Conservation (phyloP, 2,797 vertebrate genomes). For the Labroides dimidiatus region DNA sequence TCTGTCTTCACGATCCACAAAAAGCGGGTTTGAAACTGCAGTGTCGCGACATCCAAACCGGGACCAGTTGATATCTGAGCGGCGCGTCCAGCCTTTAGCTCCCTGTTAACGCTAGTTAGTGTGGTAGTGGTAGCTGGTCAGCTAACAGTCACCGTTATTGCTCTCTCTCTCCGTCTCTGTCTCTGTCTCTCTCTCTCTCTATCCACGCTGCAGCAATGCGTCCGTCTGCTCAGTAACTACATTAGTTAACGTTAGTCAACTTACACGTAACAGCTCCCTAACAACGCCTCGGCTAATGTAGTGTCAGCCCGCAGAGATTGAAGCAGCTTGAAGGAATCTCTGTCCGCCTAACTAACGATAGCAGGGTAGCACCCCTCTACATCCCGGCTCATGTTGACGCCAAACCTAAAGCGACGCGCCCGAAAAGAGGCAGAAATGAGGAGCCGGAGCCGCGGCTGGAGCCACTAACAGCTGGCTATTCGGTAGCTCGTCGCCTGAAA, state of each 20-base stretch:
- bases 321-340: conserved; percentile 64
- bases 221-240: conserved; percentile 35
- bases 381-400: conserved; percentile 51
- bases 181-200: not conserved
- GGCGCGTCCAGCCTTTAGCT: conserved; percentile 24
- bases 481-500: conserved; percentile 55
- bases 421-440: conserved; percentile 5
- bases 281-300: conserved; percentile 55
- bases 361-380: conserved; percentile 60
- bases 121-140: conserved; percentile 3
- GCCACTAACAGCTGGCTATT: conserved; percentile 56
- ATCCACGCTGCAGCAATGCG: conserved; percentile 47
- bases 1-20: conserved; percentile 37
- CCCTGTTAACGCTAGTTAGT: conserved; percentile 8
- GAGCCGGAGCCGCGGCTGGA: conserved; percentile 42
- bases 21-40: conserved; percentile 49
- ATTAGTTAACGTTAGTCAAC: conserved; percentile 42
- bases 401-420: conserved; percentile 6
- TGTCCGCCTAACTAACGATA: conserved; percentile 68
- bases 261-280: conserved; percentile 41
- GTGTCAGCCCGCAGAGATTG: conserved; percentile 73
- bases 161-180: conserved; percentile 4
- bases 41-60: conserved; percentile 62
- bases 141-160: conserved; percentile 28
- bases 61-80: conserved; percentile 29